Base-by-base conservation (phyloP, 2,888 invertebrate genomes). In the Automeris io region DNA sequence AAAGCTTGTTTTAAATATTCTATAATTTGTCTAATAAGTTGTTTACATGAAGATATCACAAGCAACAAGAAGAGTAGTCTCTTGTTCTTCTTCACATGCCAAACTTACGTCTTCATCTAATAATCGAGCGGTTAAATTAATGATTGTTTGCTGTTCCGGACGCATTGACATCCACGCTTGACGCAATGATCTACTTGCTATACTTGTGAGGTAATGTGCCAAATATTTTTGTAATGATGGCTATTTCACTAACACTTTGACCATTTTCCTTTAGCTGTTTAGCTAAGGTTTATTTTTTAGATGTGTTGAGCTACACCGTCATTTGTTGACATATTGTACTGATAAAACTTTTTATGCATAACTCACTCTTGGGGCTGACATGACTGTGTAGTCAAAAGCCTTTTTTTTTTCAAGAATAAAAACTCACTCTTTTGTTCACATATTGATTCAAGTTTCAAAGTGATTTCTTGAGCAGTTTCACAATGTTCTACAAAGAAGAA, bases 141-240 rank as follows among this genome's bases (percentile, higher is more conserved):
- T 5, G 3, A 49, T 35, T 6, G 38, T 47, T 31, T 54, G 47
- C 13, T 46, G 9, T 11, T 13, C 13, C 0, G 41, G 26, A 42
- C 55, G 51, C 3, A 57, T 9, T 21, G 51, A 59, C 42, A 59
- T 25, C 54, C 53, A 56, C 1, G 54, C 52, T 39, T 54, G 55
- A 1, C 55, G 41, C 0, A 59, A 26, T 12, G 53, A 42, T 31
- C 54, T 39, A n/a, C n/a, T n/a, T n/a, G n/a, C n/a, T n/a, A 19
- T 54, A 57, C 23, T 49, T 55, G 0, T 23, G 5, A 2, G 55
- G 57, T 22, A 57, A 36, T 3, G 52, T 54, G 7, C 54, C 38
- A 4, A 60, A 11, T 43, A 57, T 58, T 41, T 60, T 60, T 7
- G 58, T 57, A 0, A 57, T 59, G 0, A 59, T 32, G 1, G 51